Evolutionary conservation across 2,113 vertebrate species (phyloP).

Genomic region (Argyrosomus japonicus): DNA sequence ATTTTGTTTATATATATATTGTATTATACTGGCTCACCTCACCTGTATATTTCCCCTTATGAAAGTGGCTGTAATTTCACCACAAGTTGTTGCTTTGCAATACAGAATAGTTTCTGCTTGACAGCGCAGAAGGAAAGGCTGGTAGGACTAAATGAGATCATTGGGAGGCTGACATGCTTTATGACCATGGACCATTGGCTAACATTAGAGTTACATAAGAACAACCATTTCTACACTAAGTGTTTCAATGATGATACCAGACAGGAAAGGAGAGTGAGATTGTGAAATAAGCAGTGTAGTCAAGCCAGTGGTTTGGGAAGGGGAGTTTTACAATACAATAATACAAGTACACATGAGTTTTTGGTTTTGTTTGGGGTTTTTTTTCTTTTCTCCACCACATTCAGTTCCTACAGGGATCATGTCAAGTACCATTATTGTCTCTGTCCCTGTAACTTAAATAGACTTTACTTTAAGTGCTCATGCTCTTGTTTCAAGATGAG

Average conservation of each 20-base stretch:
- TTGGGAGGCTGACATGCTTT: slow-evolving; percentile 55
- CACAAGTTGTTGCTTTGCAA: neutral
- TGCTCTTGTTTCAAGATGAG: slow-evolving; percentile 1
- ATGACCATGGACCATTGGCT: slow-evolving; percentile 44
- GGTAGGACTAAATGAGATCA: slow-evolving; percentile 40
- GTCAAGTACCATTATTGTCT: slow-evolving; percentile 11
- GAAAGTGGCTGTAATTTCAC: neutral
- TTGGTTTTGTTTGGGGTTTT: neutral
- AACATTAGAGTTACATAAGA: slow-evolving; percentile 61
- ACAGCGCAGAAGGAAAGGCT: slow-evolving; percentile 3
- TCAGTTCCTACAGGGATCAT: slow-evolving; percentile 18
- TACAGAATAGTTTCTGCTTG: neutral
- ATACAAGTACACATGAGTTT: slow-evolving; percentile 7
- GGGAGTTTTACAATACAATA: slow-evolving; percentile 10
- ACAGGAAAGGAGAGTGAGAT: slow-evolving; percentile 60
- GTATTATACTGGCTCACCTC: neutral
- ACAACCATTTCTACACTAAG: slow-evolving; percentile 54
- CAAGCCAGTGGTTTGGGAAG: slow-evolving; percentile 42
- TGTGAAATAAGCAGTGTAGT: slow-evolving; percentile 57
- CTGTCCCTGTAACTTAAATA: neutral
- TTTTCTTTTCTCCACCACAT: neutral
- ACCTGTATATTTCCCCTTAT: neutral
- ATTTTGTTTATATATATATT: neutral
- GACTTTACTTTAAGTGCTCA: neutral
- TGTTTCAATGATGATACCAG: slow-evolving; percentile 59